A percentile compares a stretch with the other conserved stretches of the same genome.
phyloP scores from a whole-genome alignment of 1,140 invertebrate genomes.

The Sarcophaga peregrina region DNA sequence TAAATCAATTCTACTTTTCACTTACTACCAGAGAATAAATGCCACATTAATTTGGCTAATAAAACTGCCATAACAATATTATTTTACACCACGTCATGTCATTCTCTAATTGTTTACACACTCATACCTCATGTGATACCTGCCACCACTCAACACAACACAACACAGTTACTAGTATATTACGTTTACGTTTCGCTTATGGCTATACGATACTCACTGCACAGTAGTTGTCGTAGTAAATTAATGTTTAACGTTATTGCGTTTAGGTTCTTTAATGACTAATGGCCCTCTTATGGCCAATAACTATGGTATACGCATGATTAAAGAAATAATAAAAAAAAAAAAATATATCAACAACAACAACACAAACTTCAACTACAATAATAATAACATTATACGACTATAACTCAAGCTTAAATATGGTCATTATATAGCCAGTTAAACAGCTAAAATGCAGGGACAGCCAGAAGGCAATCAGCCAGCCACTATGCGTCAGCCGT shows the following conservation, averaged over 20 bases:
- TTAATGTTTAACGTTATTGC: constrained; percentile 4
- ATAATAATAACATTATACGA: not conserved
- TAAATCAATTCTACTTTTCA: not conserved
- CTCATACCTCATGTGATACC: no score
- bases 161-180: no score
- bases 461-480: not conserved
- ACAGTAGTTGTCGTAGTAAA: not conserved
- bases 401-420: not conserved
- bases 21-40: not conserved
- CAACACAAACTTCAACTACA: no score
- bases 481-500: not conserved
- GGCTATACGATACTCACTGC: no score
- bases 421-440: not conserved
- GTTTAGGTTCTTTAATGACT: constrained; percentile 18
- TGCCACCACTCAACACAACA: no score
- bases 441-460: not conserved
- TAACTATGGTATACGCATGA: not conserved
- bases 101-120: constrained; percentile 4
- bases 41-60: constrained; percentile 40
- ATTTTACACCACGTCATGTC: not conserved
- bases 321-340: not conserved
- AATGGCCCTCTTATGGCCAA: constrained; percentile 20
- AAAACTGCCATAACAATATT: not conserved
- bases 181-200: no score
- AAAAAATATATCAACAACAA: not conserved